phyloP scores from a whole-genome alignment of 2,113 vertebrate species.

The Microtus richardsoni region DNA sequence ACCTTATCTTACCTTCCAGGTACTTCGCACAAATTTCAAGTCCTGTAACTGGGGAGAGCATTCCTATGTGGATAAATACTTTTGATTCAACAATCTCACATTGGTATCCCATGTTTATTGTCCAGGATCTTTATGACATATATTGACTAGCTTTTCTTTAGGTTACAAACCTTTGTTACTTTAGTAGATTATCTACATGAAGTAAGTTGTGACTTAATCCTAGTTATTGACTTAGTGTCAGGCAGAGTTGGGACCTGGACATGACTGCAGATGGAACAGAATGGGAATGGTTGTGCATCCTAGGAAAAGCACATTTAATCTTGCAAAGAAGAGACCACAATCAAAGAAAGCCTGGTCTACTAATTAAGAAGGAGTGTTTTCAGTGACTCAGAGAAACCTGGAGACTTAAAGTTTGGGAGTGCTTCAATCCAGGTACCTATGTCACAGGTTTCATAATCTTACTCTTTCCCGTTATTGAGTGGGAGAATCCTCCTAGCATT shows the following conservation, averaged over 20 bases:
- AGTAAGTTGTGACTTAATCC: background rate
- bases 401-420: background rate
- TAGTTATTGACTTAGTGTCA: background rate
- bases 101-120: background rate
- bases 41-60: background rate
- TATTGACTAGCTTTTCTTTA: background rate
- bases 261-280: fast-evolving
- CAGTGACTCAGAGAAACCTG: background rate
- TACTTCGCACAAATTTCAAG: background rate
- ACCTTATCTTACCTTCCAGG: background rate
- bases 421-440: background rate
- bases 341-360: background rate
- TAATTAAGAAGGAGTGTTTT: background rate
- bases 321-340: background rate
- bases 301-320: background rate
- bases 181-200: background rate
- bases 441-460: background rate
- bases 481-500: background rate
- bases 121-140: background rate
- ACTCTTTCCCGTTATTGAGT: background rate
- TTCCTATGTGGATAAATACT: background rate
- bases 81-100: background rate
- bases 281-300: too few species aligned
- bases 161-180: background rate
- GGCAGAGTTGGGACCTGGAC: background rate